Evolutionary conservation across 2,113 vertebrate species (phyloP), one percentile per base, ranked within the genome.

Genomic region (Panurus biarmicus): DNA sequence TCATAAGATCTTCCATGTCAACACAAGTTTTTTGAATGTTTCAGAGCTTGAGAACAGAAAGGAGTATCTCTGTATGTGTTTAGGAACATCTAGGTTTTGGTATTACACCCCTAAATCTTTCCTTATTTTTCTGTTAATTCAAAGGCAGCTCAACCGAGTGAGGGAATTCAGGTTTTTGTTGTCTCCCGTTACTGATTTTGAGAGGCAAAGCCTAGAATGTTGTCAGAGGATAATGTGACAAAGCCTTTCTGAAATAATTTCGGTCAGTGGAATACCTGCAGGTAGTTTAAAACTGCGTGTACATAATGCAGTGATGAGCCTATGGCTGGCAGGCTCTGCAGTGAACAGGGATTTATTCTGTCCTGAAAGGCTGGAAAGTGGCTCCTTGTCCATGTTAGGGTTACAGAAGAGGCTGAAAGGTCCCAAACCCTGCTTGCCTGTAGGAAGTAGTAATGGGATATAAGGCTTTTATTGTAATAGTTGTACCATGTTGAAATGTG

Each of bases 281-380:
- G 25, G 45, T 36, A 31, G 13, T 45, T 57, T 47, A 57, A 73
- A 87, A 38, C 29, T 38, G 0, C 1, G 0, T 6, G 7, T 61
- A 10, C 12, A 5, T 72, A 64, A 44, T 44, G 22, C n/a, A 38
- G 1, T 20, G 44, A 28, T 60, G 13, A 67, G 2, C 21, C 26
- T 28, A 1, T 38, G 42, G 25, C 54, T 90, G 50, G 17, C 10
- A 8, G 50, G 21, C 26, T 76, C 28, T 73, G 9, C 17, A 17
- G 28, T 10, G 25, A 92, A 14, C 31, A 56, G 24, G 12, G 45
- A 20, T 57, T 42, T 50, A 31, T 60, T 90, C 53, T 76, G 28
- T 62, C 14, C 14, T 14, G 24, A 31, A 45, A 47, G 19, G 26
- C 28, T 56, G 33, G 9, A n/a, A 67, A 24, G n/a, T 50, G 26